Conservation (phyloP, 2,888 invertebrate species). For the Rugalucina vietnamica region DNA sequence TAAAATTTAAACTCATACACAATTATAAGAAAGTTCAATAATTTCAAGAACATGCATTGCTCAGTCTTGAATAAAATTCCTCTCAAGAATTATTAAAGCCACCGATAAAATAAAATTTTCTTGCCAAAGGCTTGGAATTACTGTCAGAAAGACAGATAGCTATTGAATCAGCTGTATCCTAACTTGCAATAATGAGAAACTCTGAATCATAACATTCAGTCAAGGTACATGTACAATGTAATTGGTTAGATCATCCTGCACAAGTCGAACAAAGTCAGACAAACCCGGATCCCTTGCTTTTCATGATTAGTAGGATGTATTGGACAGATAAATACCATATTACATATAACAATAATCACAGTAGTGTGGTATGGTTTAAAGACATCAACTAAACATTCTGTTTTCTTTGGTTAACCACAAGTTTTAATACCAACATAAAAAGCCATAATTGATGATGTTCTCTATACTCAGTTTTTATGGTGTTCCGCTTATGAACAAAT, state of each 20-base stretch:
- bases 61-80: no score
- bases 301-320: no score
- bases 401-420: neutral
- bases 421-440: neutral
- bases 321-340: neutral
- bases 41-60: no score
- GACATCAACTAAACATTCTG: no score
- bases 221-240: no score
- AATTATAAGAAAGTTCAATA: no score
- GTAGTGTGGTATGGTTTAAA: neutral
- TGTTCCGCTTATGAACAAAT: constrained; percentile 7
- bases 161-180: neutral
- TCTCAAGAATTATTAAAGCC: neutral
- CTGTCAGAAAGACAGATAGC: neutral
- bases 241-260: no score
- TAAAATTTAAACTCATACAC: no score
- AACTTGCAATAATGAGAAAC: neutral
- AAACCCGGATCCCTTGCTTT: no score
- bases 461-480: constrained; percentile 8
- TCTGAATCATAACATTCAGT: neutral
- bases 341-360: neutral
- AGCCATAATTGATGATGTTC: neutral
- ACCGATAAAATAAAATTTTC: neutral
- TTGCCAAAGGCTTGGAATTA: neutral
- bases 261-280: no score